Conservation (phyloP, 2,113 vertebrate species). For the Meleagris gallopavo region DNA sequence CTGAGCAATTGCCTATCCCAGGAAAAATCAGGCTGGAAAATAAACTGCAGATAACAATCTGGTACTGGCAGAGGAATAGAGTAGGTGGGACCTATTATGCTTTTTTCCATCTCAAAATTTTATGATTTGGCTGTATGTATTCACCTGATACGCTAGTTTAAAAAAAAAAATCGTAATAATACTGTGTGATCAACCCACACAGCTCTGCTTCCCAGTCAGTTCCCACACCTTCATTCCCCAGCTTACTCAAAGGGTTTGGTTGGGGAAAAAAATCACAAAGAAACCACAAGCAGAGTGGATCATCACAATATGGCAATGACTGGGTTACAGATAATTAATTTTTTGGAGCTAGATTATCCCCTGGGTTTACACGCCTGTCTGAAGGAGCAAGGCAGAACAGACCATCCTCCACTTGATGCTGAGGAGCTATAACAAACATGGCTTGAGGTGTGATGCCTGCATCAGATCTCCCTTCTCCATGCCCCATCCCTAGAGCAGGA, state of each 20-base stretch:
- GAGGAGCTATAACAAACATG: background rate
- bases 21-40: background rate
- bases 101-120: background rate
- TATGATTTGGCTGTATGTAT: background rate
- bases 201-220: background rate
- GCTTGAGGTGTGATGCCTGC: background rate
- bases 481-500: fast-evolving
- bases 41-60: background rate
- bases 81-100: background rate
- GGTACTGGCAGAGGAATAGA: background rate
- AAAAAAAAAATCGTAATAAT: background rate
- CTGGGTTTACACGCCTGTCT: background rate
- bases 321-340: background rate
- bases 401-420: background rate
- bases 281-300: background rate
- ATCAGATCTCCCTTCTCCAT: background rate
- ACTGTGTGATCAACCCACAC: background rate
- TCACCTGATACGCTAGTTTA: background rate
- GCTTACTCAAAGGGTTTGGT: background rate
- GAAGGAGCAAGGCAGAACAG: background rate
- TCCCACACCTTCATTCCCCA: background rate
- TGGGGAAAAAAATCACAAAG: background rate
- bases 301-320: background rate
- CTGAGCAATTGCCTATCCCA: background rate
- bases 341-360: background rate